Base-by-base conservation (phyloP, 2,888 invertebrate species). In the Dynastes grantii region DNA sequence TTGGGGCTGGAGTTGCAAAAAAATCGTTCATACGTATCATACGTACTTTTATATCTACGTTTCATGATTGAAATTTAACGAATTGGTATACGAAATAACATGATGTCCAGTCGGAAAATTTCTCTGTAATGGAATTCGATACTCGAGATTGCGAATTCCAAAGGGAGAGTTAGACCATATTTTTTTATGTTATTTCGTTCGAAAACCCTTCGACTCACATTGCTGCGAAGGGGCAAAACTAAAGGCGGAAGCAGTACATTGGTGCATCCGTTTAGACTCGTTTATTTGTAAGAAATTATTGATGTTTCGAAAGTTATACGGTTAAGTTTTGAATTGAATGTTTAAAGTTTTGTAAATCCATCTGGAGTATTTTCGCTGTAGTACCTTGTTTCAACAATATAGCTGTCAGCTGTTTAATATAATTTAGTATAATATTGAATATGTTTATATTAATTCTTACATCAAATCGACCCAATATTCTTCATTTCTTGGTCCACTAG, bases 121-220 rank as follows among this genome's bases (percentile, higher is more conserved):
- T 84, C 82, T 83, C 78, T 84, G 83, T 82, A 85, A 86, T 86
- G 86, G 85, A 87, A 86, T 87, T 86, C 84, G 82, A 82, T 82
- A 85, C 84, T 85, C 83, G 86, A 86, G 85, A 86, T 86, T 86
- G 84, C 85, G 85, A 86, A 86, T 87, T 87, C 86, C 86, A 82
- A 83, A 84, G 85, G 86, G 85, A 80, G 78, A 75, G 78, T 53
- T 68, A 51, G 49, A 77, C 65, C 37, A 65, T 77, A 79, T 79
- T 58, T 79, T 76, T 79, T 79, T 67, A 67, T 67, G 71, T 68
- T 77, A 77, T 68, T 80, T 79, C 78, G 80, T 80, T 81, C 78
- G 82, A 79, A 81, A 79, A 81, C 78, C 76, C 65, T 78, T 78
- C 75, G 65, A 78, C 70, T 58, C 55, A 58, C 37, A 16, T 68